Evolutionary conservation across 2,888 invertebrate species (phyloP).

Genomic region (Hedya salicella): DNA sequence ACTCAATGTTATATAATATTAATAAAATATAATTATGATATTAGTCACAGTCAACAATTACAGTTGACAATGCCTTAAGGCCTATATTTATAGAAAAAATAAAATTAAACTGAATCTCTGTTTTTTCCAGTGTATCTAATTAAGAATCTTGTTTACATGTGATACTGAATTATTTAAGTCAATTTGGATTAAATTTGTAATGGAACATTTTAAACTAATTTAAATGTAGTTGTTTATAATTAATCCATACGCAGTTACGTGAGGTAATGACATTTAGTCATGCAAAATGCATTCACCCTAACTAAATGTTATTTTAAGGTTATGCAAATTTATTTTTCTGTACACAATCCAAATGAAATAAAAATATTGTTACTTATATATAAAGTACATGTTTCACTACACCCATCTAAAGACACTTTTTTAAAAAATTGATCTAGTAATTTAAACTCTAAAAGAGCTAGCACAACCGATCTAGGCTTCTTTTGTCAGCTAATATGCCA

Average conservation of each 20-base stretch:
- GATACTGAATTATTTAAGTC: constrained; percentile 43
- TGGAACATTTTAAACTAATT: neutral
- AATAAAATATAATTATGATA: constrained; percentile 9
- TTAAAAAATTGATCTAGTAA: neutral
- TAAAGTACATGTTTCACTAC: constrained; percentile 12
- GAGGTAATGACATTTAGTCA: neutral
- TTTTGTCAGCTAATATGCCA: too few species aligned
- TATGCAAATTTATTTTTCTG: constrained; percentile 57
- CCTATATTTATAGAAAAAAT: constrained; percentile 47
- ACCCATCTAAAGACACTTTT: neutral
- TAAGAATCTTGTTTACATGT: constrained; percentile 46
- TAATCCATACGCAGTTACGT: neutral
- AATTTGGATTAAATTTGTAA: constrained; percentile 6
- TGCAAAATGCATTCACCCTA: constrained; percentile 21
- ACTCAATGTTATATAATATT: constrained; percentile 12
- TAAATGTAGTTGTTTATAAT: neutral
- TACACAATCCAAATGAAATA: constrained; percentile 53
- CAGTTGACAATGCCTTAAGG: constrained; percentile 35
- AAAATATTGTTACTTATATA: constrained; percentile 67
- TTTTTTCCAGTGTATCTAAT: constrained; percentile 33
- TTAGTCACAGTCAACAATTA: constrained; percentile 24
- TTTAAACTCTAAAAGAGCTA: too few species aligned
- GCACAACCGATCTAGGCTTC: too few species aligned
- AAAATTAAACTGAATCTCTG: constrained; percentile 33
- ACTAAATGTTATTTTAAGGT: constrained; percentile 25